Evolutionary conservation across 2,888 invertebrate species (phyloP).

Genomic region (Sphaerophoria taeniata): DNA sequence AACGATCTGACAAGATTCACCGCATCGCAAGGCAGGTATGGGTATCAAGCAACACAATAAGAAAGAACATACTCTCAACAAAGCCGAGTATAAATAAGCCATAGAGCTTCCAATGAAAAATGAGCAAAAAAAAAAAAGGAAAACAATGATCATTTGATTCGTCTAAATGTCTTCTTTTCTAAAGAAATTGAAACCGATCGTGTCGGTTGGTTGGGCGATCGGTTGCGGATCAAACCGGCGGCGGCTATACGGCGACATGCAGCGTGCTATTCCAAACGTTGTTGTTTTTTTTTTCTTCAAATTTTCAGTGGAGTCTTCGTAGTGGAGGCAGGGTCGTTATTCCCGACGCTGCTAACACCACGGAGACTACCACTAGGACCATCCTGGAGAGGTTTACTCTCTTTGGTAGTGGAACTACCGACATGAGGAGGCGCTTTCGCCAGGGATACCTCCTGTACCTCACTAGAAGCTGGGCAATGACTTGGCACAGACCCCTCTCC

Average conservation of each 20-base stretch:
- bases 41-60: not conserved
- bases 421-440: too few species aligned
- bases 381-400: too few species aligned
- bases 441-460: too few species aligned
- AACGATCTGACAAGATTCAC: constrained; percentile 15
- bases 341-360: too few species aligned
- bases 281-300: not conserved
- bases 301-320: constrained; percentile 39
- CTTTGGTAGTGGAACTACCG: too few species aligned
- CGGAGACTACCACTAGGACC: too few species aligned
- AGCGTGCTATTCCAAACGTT: constrained; percentile 12
- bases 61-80: not conserved
- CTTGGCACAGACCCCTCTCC: too few species aligned
- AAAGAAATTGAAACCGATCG: constrained; percentile 39
- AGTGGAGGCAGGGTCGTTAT: too few species aligned
- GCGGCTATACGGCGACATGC: not conserved
- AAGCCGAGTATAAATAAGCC: not conserved
- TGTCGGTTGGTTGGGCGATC: constrained; percentile 10
- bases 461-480: too few species aligned
- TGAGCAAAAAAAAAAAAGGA: not conserved
- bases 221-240: not conserved
- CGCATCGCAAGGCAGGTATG: not conserved
- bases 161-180: constrained; percentile 34
- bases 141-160: constrained; percentile 28
- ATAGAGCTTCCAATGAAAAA: not conserved